phyloP scores from a whole-genome alignment of 2,888 invertebrate genomes.

The Dyspetes luteomarginatus region DNA sequence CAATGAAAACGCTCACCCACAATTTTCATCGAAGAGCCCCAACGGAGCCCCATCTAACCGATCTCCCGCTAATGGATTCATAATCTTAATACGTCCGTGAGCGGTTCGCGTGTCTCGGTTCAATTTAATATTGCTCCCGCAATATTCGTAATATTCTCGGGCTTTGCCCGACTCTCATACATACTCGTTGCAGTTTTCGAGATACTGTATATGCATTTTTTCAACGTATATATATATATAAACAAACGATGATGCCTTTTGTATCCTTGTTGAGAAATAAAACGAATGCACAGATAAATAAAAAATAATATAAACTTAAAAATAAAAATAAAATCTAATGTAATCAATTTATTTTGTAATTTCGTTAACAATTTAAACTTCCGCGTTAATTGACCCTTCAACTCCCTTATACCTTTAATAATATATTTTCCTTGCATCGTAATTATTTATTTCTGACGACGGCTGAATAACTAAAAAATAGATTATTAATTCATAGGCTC shows the following conservation, averaged over 20 bases:
- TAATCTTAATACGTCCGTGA: constrained; percentile 77
- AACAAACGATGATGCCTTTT: constrained; percentile 12
- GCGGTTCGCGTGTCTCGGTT: constrained; percentile 75
- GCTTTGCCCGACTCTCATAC: constrained; percentile 43
- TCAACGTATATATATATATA: background rate
- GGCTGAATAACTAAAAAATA: too few species aligned
- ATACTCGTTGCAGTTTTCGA: constrained; percentile 50
- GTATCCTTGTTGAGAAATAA: constrained; percentile 25
- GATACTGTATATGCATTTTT: constrained; percentile 40
- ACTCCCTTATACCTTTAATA: too few species aligned
- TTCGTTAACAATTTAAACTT: too few species aligned
- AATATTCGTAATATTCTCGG: constrained; percentile 67
- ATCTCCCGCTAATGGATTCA: constrained; percentile 78
- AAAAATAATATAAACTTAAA: background rate
- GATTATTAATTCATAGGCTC: too few species aligned
- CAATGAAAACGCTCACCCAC: constrained; percentile 29
- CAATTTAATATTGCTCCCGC: constrained; percentile 75
- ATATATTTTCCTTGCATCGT: too few species aligned
- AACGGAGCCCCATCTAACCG: constrained; percentile 62
- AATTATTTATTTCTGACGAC: too few species aligned
- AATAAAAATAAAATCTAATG: too few species aligned
- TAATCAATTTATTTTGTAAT: too few species aligned
- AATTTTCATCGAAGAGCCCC: constrained; percentile 54
- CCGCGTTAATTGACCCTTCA: too few species aligned
- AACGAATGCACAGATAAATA: background rate